Evolutionary conservation across 2,113 vertebrate species (phyloP), one percentile per base, ranked within the genome.

Genomic region (Rutilus rutilus): DNA sequence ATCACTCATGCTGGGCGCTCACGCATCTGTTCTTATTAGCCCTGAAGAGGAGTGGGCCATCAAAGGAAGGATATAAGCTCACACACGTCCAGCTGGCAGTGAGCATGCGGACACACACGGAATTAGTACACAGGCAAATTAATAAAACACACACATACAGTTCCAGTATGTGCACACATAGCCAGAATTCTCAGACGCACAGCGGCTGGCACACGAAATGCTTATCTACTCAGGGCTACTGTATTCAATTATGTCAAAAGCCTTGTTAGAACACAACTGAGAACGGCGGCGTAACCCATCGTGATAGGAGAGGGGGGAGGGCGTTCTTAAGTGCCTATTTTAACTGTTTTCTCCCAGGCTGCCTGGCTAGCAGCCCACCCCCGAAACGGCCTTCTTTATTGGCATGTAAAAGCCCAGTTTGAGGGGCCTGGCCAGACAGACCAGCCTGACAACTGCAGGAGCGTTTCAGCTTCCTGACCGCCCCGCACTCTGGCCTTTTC

Each of bases 201-300:
- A 81, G 36, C 77, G 65, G 45, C 79, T 83, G 82, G 84, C 77
- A 78, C 42, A 75, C 19, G 15, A 59, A 50, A 79, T 52, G 86
- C 87, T 87, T 85, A 87, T 89, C 86, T 78, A 77, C 27, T 82
- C 87, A 71, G 36, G 82, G 59, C 81, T 74, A 84, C 76, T 73
- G 69, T 89, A 89, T 91, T 90, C 84, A 89, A 88, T 90, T 89
- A 90, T 88, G 87, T 89, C 89, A 88, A 90, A 89, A 88, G 87
- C 81, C 83, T 85, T 85, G 87, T 90, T 78, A 87, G 87, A 50
- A 81, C 69, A 88, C 84, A 86, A 86, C 85, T 74, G 86, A 85
- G 83, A 76, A 57, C 19, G 45, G 9, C 23, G 36, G 62, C 30
- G 59, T 86, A 82, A 82, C 83, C 74, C 84, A 87, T 88, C 83